These are phyloP conservation scores for Acrocephalus kingi DNA, from an alignment of 2,113 vertebrate species.

Conservation along the genomic window DNA sequence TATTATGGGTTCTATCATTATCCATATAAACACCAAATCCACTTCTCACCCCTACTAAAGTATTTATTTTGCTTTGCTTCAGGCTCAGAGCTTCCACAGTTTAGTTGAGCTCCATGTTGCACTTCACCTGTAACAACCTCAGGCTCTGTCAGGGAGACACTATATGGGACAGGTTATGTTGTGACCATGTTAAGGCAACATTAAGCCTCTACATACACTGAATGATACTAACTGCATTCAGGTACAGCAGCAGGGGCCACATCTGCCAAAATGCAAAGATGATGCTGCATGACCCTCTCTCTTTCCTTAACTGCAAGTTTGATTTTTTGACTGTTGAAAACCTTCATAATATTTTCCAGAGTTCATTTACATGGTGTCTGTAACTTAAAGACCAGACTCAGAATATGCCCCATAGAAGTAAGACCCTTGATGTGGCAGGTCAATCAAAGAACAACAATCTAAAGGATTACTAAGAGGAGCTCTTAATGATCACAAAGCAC, in stretches of 20 bases:
- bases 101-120: background rate
- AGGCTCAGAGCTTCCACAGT: background rate
- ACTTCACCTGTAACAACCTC: background rate
- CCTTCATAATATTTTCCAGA: background rate
- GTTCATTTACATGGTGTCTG: background rate
- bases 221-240: background rate
- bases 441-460: background rate
- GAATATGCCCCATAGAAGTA: background rate
- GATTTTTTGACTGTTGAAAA: background rate
- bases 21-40: background rate
- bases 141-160: background rate
- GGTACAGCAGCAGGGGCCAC: background rate
- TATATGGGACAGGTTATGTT: background rate
- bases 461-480: background rate
- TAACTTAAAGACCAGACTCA: background rate
- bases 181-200: background rate
- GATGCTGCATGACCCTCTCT: background rate
- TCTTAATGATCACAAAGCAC: background rate
- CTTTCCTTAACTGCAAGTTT: background rate
- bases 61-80: background rate
- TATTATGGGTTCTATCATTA: background rate
- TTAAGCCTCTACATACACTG: fast-evolving
- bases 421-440: background rate
- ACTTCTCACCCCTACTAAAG: background rate
- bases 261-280: background rate